Conservation (phyloP, 1,140 invertebrate species). For the Manduca sexta region DNA sequence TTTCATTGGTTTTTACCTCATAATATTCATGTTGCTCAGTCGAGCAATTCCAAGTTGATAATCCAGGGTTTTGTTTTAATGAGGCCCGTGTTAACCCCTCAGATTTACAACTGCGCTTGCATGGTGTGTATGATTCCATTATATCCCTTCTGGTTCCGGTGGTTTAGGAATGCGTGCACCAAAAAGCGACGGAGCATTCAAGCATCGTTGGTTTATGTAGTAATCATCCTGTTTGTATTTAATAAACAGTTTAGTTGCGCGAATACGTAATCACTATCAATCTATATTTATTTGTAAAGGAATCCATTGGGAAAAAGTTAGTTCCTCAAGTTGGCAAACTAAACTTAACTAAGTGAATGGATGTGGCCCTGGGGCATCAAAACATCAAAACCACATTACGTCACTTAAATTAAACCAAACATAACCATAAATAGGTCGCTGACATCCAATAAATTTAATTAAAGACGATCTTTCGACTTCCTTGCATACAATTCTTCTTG, state of each 20-base stretch:
- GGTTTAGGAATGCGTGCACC: slow-evolving; percentile 3
- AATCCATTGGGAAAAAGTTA: slow-evolving; percentile 12
- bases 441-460: too few relatives aligned
- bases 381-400: slow-evolving; percentile 24
- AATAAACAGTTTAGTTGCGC: background rate
- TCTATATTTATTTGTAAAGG: slow-evolving; percentile 3
- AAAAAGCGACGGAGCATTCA: too few relatives aligned
- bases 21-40: slow-evolving; percentile 56
- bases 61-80: slow-evolving; percentile 53
- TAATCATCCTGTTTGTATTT: too few relatives aligned
- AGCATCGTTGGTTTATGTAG: too few relatives aligned
- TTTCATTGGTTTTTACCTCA: slow-evolving; percentile 61
- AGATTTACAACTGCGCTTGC: slow-evolving; percentile 39
- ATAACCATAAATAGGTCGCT: too few relatives aligned
- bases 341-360: slow-evolving; percentile 24
- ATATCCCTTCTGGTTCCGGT: slow-evolving; percentile 6
- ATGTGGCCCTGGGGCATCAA: slow-evolving; percentile 23
- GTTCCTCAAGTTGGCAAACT: slow-evolving; percentile 20
- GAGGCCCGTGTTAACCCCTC: slow-evolving; percentile 42
- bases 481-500: too few relatives aligned
- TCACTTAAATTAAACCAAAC: too few relatives aligned
- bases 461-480: too few relatives aligned
- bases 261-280: slow-evolving; percentile 11
- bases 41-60: slow-evolving; percentile 58
- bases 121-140: slow-evolving; percentile 28